Evolutionary conservation across 2,113 vertebrate species (phyloP).

Genomic region (Turnix velox): DNA sequence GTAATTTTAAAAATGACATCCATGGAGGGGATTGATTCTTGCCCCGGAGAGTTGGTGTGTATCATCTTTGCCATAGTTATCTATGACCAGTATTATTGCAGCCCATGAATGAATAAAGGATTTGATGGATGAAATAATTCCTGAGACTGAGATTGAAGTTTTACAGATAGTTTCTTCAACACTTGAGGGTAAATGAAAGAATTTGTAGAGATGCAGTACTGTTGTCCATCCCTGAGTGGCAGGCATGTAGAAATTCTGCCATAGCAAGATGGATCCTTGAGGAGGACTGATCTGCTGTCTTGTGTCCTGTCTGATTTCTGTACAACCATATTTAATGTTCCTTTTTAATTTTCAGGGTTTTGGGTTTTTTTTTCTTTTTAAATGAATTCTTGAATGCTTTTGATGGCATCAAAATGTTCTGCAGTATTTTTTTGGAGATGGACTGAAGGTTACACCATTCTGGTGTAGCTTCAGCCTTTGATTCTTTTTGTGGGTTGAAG

Average conservation of each 20-base stretch:
- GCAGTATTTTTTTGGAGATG: background rate
- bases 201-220: background rate
- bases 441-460: background rate
- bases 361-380: background rate
- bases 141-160: background rate
- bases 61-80: too few species aligned
- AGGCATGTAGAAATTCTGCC: background rate
- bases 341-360: background rate
- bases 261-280: background rate
- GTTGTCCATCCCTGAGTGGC: background rate
- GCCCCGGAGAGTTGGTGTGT: background rate
- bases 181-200: background rate
- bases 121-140: background rate
- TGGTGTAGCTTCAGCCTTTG: background rate
- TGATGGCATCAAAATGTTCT: background rate
- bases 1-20: background rate
- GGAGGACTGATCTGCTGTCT: background rate
- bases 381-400: background rate
- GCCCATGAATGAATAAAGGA: background rate
- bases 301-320: background rate
- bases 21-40: background rate
- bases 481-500: background rate
- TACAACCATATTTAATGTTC: background rate
- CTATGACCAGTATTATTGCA: too few species aligned
- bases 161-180: background rate